Evolutionary conservation across 1,140 invertebrate species (phyloP), one percentile per base, ranked within the genome.

Genomic region (Tribolium castaneum): DNA sequence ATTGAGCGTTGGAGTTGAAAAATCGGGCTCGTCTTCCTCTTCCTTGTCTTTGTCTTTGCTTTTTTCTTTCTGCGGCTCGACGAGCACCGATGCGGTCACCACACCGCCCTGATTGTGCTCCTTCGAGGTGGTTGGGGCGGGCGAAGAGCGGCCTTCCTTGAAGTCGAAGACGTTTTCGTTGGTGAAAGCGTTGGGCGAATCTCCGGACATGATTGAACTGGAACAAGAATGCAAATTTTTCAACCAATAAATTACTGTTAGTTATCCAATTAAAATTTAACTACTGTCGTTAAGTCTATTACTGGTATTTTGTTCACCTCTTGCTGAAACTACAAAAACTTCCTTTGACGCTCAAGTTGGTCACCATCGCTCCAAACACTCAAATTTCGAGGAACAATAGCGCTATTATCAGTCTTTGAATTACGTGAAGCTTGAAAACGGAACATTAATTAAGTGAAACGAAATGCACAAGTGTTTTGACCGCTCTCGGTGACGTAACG

Each of bases 151-250:
- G 4, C 50, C 49, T 70, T 52, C 75, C 34, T 77, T 70, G n/a
- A 77, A 70, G 19, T 77, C 59, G 59, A 70, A 54, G 3, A 70
- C 16, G 7, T 45, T 45, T 13, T 77, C 75, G 14, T 51, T 50
- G 3, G 16, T 39, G 22, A 50, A 62, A 16, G 35, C 25, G 22
- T 77, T 62, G 6, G 75, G 75, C 13, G 75, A 70, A 54, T 77
- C 75, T 30, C 75, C 75, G 2, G 75, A 77, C 75, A 77, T 77
- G 10, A 77, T 77, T 22, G 75, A 62, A 13, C 75, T 77, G 59
- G 25, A 77, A 77, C 13, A 62, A 30, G 25, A 30, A 30, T 30
- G 25, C 5, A 30, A 30, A 1, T 4, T 30, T 30, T 4, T 2
- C 25, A 30, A 30, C 25, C 25, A 30, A 30, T 30, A 30, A 30